A percentile compares a stretch with the other conserved stretches of the same genome.
Evolutionary conservation across 1,140 invertebrate genomes (phyloP).

Genomic region (Leptinotarsa lineolata): DNA sequence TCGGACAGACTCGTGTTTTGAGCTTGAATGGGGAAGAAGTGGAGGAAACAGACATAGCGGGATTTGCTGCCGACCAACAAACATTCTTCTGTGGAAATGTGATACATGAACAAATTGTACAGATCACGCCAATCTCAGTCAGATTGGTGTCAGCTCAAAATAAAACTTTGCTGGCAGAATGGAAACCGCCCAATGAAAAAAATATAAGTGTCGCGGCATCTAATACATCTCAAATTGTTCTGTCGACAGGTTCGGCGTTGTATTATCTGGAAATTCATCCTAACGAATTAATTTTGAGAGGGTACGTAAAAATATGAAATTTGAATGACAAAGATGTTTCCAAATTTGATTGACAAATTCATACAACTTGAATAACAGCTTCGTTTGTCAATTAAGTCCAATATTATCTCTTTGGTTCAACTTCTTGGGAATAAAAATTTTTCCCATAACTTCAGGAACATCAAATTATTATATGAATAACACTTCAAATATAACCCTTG

Average conservation of each 20-base stretch:
- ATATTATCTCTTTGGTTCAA: no score
- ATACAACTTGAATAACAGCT: no score
- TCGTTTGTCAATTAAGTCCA: no score
- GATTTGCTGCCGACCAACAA: constrained; percentile 88
- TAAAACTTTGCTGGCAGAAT: constrained; percentile 74
- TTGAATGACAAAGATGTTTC: not conserved
- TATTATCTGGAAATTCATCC: constrained; percentile 85
- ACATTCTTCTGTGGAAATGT: constrained; percentile 95
- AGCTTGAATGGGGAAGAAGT: constrained; percentile 92
- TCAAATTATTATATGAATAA: no score
- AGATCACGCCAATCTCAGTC: constrained; percentile 75
- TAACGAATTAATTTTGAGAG: constrained; percentile 68
- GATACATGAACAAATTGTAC: constrained; percentile 73
- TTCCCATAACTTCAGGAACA: no score
- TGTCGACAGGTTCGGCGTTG: constrained; percentile 85
- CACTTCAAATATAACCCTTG: no score
- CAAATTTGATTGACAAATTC: no score
- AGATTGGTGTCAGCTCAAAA: constrained; percentile 69
- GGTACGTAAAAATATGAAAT: constrained; percentile 53
- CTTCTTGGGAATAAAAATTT: no score
- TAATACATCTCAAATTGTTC: constrained; percentile 81
- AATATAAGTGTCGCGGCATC: constrained; percentile 89
- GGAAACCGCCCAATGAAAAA: constrained; percentile 75
- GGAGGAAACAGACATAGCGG: constrained; percentile 92
- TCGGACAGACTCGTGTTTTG: constrained; percentile 89